Conservation (phyloP, 2,113 vertebrate genomes). For the Clarias gariepinus region DNA sequence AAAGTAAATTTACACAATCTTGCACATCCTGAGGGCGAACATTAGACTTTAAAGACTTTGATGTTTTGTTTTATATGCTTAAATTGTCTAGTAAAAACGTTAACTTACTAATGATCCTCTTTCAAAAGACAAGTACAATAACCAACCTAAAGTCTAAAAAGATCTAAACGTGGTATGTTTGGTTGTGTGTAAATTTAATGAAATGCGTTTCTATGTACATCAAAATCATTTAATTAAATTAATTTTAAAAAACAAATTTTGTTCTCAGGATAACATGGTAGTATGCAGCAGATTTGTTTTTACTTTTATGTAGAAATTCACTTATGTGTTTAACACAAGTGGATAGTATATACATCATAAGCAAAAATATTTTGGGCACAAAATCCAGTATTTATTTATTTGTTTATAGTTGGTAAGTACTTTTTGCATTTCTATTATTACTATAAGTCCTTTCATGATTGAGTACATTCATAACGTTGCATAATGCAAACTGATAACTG, state of each 20-base stretch:
- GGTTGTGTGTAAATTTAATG: not conserved
- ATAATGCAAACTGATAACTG: conserved; percentile 2
- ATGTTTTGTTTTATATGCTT: not conserved
- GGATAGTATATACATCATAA: not conserved
- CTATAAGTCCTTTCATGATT: not conserved
- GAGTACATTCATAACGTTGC: conserved; percentile 2
- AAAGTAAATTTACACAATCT: conserved; percentile 65
- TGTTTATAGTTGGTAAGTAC: conserved; percentile 36
- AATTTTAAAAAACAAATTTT: not conserved
- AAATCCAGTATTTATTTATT: not conserved
- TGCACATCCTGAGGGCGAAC: conserved; percentile 44
- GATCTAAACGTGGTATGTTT: not conserved
- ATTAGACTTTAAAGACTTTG: conserved; percentile 8
- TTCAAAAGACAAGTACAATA: not conserved
- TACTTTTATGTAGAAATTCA: not conserved
- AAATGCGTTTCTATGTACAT: not conserved
- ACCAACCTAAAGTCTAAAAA: not conserved
- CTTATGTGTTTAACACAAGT: conserved; percentile 4
- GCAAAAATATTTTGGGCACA: conserved; percentile 9
- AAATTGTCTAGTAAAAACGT: no score
- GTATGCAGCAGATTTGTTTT: conserved; percentile 37
- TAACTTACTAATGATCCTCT: not conserved
- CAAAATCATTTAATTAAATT: not conserved
- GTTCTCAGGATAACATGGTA: conserved; percentile 48
- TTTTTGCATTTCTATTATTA: conserved; percentile 4